Evolutionary conservation across 2,888 invertebrate species (phyloP).

Genomic region (Camptogramma bilineatum): DNA sequence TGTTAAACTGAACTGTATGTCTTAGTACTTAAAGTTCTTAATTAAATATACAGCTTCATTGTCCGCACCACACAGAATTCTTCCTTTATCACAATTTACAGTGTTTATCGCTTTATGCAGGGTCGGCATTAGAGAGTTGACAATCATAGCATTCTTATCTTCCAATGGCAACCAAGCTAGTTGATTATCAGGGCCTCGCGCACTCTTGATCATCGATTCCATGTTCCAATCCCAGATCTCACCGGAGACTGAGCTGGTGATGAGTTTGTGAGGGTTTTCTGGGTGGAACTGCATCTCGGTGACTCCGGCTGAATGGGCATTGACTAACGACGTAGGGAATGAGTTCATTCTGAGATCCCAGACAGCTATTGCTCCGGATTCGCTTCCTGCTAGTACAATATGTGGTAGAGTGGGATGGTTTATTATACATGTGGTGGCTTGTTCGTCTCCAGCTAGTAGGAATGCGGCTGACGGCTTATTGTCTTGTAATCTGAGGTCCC

Average conservation of each 20-base stretch:
- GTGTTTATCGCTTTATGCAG: slow-evolving; percentile 93
- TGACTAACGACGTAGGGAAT: slow-evolving; percentile 92
- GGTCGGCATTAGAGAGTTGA: slow-evolving; percentile 90
- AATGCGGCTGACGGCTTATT: slow-evolving; percentile 89
- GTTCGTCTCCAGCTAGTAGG: slow-evolving; percentile 90
- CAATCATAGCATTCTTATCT: slow-evolving; percentile 88
- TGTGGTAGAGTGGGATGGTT: slow-evolving; percentile 96
- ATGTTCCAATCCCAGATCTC: slow-evolving; percentile 97
- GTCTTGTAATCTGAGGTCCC: slow-evolving; percentile 90
- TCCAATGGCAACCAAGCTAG: slow-evolving; percentile 89
- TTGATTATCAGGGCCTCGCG: slow-evolving; percentile 67
- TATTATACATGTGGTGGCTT: slow-evolving; percentile 90
- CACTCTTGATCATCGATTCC: slow-evolving; percentile 77
- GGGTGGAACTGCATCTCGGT: slow-evolving; percentile 96
- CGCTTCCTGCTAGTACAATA: slow-evolving; percentile 92
- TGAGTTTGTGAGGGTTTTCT: slow-evolving; percentile 92
- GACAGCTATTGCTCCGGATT: slow-evolving; percentile 93
- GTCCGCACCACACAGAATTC: slow-evolving; percentile 93
- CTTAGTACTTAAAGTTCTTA: slow-evolving; percentile 85
- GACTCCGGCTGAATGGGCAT: slow-evolving; percentile 90
- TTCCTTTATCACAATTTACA: slow-evolving; percentile 90
- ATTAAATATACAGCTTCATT: slow-evolving; percentile 95
- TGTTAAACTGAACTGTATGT: slow-evolving; percentile 6
- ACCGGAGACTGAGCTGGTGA: slow-evolving; percentile 92
- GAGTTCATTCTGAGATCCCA: slow-evolving; percentile 96